Evolutionary conservation across 2,888 invertebrate genomes (phyloP).

Genomic region (Orthonevra nobilis): DNA sequence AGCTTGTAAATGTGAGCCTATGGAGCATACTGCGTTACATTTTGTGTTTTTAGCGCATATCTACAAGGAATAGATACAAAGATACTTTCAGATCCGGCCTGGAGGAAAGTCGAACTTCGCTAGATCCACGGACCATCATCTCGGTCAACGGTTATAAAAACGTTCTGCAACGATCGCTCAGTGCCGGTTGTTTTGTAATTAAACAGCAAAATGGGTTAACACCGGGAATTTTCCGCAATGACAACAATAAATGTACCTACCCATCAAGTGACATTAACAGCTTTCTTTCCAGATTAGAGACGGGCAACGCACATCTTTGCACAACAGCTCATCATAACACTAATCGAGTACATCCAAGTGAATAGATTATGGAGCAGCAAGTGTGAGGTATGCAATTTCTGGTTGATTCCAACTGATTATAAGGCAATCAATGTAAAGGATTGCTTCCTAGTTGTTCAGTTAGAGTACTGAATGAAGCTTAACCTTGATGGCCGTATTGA

Average conservation of each 20-base stretch:
- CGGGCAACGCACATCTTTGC: no score
- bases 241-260: not conserved
- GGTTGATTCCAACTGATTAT: not conserved
- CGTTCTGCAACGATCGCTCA: not conserved
- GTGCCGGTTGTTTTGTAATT: conserved; percentile 14
- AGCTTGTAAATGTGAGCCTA: conserved; percentile 23
- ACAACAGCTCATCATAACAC: no score
- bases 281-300: no score
- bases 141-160: conserved; percentile 10
- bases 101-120: not conserved
- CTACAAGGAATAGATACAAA: no score
- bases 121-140: no score
- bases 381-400: no score
- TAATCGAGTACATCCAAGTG: no score
- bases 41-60: no score
- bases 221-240: conserved; percentile 16
- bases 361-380: no score
- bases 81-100: not conserved
- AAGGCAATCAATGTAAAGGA: not conserved
- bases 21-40: no score
- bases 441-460: not conserved
- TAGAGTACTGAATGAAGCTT: not conserved
- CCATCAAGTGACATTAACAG: not conserved
- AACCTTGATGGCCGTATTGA: not conserved
- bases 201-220: conserved; percentile 22